phyloP scores from a whole-genome alignment of 1,140 invertebrate genomes.

The Trinorchestia longiramus region DNA sequence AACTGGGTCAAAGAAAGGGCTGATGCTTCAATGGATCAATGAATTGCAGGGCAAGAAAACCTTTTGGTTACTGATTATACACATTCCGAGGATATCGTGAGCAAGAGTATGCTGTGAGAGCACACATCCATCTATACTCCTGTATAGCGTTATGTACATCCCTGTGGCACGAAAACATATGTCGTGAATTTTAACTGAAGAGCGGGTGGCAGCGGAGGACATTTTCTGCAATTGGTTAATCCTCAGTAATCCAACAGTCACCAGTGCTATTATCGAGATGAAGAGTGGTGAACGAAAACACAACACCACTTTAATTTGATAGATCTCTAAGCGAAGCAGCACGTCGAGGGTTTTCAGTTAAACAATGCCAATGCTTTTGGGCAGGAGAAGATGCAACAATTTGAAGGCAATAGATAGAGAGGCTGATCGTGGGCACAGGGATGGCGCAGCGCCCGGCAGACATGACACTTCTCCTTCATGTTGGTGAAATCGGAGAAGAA shows the following conservation, averaged over 20 bases:
- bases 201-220: background rate
- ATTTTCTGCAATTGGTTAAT: background rate
- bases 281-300: background rate
- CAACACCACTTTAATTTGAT: background rate
- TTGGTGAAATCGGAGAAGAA: slow-evolving; percentile 36
- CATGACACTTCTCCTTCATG: slow-evolving; percentile 15
- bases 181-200: background rate
- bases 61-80: slow-evolving; percentile 44
- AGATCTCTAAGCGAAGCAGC: background rate
- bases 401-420: background rate
- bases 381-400: background rate
- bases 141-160: slow-evolving; percentile 18
- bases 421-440: background rate
- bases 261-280: background rate
- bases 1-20: background rate
- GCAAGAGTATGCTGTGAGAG: slow-evolving; percentile 46
- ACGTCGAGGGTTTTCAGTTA: background rate
- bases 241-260: background rate
- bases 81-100: slow-evolving; percentile 49
- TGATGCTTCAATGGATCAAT: background rate
- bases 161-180: background rate
- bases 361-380: background rate
- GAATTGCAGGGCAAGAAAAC: background rate
- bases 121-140: slow-evolving; percentile 24
- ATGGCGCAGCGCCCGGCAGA: background rate